phyloP scores from a whole-genome alignment of 1,140 invertebrate genomes.

The Drosophila bocqueti region DNA sequence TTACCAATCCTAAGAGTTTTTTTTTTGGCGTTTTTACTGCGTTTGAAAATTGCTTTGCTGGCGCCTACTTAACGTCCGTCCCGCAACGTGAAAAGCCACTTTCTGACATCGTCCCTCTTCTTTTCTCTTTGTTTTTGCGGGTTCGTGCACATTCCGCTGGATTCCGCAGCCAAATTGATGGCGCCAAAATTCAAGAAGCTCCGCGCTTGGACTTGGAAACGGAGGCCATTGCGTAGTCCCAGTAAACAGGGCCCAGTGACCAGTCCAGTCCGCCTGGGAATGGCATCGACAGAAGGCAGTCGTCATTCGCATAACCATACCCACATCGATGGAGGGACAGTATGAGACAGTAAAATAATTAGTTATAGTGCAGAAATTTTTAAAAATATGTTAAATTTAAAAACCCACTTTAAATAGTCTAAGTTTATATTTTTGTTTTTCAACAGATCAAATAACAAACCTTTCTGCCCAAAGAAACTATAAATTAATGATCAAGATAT shows the following conservation, averaged over 20 bases:
- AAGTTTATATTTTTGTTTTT: no score
- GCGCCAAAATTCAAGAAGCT: slow-evolving; percentile 78
- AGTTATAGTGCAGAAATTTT: no score
- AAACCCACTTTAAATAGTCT: rapidly evolving
- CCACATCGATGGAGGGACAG: slow-evolving; percentile 19
- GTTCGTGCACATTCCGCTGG: slow-evolving; percentile 69
- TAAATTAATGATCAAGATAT: neutral
- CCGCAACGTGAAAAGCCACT: slow-evolving; percentile 58
- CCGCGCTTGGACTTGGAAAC: slow-evolving; percentile 25
- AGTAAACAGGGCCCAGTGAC: slow-evolving; percentile 5
- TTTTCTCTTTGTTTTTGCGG: slow-evolving; percentile 24
- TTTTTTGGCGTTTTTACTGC: slow-evolving; percentile 31
- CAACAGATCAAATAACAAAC: neutral
- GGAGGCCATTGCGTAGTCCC: slow-evolving; percentile 18
- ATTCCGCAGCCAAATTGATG: slow-evolving; percentile 81
- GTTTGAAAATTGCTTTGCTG: slow-evolving; percentile 73
- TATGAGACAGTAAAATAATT: neutral
- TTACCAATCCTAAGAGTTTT: slow-evolving; percentile 4
- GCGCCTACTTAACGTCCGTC: slow-evolving; percentile 67
- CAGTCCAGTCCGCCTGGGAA: slow-evolving; percentile 40
- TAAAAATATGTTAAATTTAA: neutral
- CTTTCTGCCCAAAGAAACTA: no score
- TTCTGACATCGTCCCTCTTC: slow-evolving; percentile 29
- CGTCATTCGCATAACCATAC: slow-evolving; percentile 61
- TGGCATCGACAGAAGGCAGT: slow-evolving; percentile 21